phyloP scores from a whole-genome alignment of 2,888 invertebrate genomes.

The Eutolmus rufibarbis region DNA sequence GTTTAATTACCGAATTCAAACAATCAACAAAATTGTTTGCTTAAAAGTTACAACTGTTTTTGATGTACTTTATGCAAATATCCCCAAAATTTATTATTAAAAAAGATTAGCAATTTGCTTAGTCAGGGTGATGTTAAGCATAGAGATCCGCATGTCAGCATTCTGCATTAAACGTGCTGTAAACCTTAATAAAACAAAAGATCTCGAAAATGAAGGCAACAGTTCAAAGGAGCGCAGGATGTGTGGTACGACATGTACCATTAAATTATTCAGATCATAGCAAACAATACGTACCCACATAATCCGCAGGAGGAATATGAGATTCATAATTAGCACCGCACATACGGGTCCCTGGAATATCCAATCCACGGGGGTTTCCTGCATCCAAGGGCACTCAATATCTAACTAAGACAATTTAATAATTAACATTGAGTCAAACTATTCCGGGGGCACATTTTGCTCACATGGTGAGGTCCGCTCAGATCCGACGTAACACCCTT shows the following conservation, averaged over 20 bases:
- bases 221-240: neutral
- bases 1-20: neutral
- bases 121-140: neutral
- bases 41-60: neutral
- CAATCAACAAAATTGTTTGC: neutral
- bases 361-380: slow-evolving; percentile 82
- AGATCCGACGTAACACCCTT: slow-evolving; percentile 55
- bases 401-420: slow-evolving; percentile 53
- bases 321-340: slow-evolving; percentile 80
- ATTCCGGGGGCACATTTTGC: neutral
- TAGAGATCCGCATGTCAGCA: neutral
- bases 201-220: neutral
- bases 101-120: neutral
- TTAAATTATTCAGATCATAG: neutral
- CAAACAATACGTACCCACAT: slow-evolving; percentile 78
- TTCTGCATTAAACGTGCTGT: neutral
- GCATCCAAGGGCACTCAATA: slow-evolving; percentile 81
- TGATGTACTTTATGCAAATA: neutral
- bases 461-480: slow-evolving; percentile 32
- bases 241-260: neutral
- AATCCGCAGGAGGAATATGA: slow-evolving; percentile 81
- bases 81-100: neutral
- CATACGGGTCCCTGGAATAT: slow-evolving; percentile 87
- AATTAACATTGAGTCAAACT: neutral
- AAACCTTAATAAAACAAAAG: neutral